phyloP scores from a whole-genome alignment of 2,888 invertebrate species.

The Protula sp. region DNA sequence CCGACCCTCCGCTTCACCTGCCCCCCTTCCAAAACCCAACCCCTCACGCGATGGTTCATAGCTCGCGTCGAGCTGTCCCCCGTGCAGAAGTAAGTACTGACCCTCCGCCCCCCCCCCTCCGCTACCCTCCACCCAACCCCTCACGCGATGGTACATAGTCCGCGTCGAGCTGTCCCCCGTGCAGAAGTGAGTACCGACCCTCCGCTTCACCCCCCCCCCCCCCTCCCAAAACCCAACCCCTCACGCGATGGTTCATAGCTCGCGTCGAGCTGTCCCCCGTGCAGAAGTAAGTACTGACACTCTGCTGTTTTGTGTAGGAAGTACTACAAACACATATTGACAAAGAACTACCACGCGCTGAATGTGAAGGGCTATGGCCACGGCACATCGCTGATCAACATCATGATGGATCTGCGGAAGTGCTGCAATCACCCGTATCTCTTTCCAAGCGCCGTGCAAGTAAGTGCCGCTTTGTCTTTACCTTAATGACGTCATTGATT shows the following conservation, averaged over 20 bases:
- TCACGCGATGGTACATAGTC: conserved; percentile 28
- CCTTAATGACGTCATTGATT: too few species aligned
- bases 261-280: too few species aligned
- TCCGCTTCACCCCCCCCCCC: too few species aligned
- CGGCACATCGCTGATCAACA: conserved; percentile 81
- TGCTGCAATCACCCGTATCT: conserved; percentile 97
- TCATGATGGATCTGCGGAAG: conserved; percentile 98
- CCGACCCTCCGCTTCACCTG: too few species aligned
- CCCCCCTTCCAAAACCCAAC: too few species aligned
- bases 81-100: conserved; percentile 29
- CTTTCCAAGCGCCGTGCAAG: conserved; percentile 78
- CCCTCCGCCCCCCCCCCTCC: too few species aligned
- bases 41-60: too few species aligned
- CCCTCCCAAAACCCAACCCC: too few species aligned
- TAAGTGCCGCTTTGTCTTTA: conserved; percentile 6
- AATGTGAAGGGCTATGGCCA: conserved; percentile 80
- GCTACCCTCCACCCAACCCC: too few species aligned
- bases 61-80: conserved; percentile 25
- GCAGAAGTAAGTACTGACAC: too few species aligned
- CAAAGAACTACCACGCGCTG: conserved; percentile 91
- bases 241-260: too few species aligned
- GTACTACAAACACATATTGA: conserved; percentile 95
- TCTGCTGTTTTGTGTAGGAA: conserved; percentile 58
- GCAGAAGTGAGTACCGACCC: conserved; percentile 29
- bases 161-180: conserved; percentile 25